phyloP scores from a whole-genome alignment of 2,113 vertebrate species.

The Ictidomys tridecemlineatus region DNA sequence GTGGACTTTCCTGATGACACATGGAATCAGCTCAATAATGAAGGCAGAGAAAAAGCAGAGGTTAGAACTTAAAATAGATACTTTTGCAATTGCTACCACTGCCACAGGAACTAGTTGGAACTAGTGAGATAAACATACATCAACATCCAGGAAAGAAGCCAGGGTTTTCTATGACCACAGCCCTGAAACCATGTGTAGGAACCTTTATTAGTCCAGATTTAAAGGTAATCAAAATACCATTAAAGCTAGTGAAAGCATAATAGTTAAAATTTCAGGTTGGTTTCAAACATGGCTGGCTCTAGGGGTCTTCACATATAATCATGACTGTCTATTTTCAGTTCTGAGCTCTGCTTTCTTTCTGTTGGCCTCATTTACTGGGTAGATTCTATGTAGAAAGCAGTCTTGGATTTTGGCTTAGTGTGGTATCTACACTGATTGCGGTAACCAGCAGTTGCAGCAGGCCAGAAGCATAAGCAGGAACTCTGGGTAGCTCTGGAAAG shows the following conservation, averaged over 20 bases:
- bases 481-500: neutral
- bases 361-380: neutral
- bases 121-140: neutral
- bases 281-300: neutral
- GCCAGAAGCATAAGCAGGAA: neutral
- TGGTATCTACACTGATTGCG: neutral
- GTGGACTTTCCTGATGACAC: neutral
- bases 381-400: neutral
- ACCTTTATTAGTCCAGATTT: neutral
- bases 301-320: neutral
- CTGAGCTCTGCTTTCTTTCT: neutral
- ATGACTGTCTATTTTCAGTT: neutral
- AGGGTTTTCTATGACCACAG: neutral
- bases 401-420: neutral
- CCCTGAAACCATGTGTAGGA: neutral
- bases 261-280: neutral
- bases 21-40: neutral
- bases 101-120: neutral
- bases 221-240: neutral
- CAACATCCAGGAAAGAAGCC: neutral
- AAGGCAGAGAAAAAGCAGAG: neutral
- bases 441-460: neutral
- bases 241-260: neutral
- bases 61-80: neutral
- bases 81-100: neutral